These are phyloP conservation scores for Phyllostomus discolor DNA, from an alignment of 2,113 vertebrate species.

Conservation along the genomic window DNA sequence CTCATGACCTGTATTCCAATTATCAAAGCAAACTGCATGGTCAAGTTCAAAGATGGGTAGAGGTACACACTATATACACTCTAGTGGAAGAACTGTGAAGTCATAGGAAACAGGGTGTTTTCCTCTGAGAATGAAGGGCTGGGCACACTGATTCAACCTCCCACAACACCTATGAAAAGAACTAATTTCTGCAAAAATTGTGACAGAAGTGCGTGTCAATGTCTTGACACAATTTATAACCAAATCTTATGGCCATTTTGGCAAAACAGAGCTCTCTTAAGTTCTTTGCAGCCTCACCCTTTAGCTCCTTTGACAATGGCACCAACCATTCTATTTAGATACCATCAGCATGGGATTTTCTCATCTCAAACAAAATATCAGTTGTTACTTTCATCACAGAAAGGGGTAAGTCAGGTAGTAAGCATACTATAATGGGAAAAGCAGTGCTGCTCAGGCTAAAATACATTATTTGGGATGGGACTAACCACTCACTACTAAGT, in stretches of 20 bases:
- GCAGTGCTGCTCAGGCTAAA: not conserved
- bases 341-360: not conserved
- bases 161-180: not conserved
- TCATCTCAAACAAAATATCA: not conserved
- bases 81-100: not conserved
- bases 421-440: not conserved
- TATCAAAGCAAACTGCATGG: not conserved
- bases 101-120: not conserved
- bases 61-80: not conserved
- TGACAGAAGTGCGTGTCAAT: not conserved
- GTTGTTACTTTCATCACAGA: not conserved
- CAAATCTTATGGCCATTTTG: not conserved
- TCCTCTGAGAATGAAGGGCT: not conserved
- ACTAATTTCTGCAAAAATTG: not conserved
- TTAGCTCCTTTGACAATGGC: not conserved
- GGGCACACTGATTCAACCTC: not conserved
- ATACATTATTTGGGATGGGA: not conserved
- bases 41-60: not conserved
- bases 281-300: not conserved
- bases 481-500: not conserved
- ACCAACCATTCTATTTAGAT: not conserved
- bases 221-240: not conserved
- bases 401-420: not conserved
- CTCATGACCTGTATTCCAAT: not conserved
- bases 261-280: not conserved